Evolutionary conservation across 2,113 vertebrate genomes (phyloP).

Genomic region (Leptodactylus fuscus): DNA sequence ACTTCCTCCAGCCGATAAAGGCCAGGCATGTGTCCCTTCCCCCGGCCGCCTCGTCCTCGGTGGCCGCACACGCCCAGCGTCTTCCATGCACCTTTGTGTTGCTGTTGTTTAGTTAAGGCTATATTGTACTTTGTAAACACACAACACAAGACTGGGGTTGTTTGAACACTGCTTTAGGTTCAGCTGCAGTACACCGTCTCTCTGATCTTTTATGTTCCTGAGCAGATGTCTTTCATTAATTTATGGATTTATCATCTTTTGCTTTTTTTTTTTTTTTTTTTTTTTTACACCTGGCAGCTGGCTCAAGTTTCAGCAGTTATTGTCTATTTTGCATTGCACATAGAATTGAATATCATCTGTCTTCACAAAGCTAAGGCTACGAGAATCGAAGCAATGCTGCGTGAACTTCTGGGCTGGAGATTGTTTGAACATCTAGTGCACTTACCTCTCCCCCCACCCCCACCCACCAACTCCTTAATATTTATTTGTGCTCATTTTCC

Average conservation of each 20-base stretch:
- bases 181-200: constrained; percentile 80
- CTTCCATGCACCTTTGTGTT: constrained; percentile 65
- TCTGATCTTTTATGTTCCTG: constrained; percentile 90
- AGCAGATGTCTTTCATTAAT: constrained; percentile 99
- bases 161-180: constrained; percentile 86
- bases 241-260: constrained; percentile 94
- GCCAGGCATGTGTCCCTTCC: not conserved
- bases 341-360: constrained; percentile 88
- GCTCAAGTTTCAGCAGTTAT: constrained; percentile 95
- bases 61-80: too few species aligned
- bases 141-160: constrained; percentile 77
- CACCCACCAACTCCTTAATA: constrained; percentile 84
- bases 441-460: constrained; percentile 66
- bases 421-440: constrained; percentile 76
- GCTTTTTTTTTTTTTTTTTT: constrained; percentile 81
- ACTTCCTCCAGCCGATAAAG: not conserved
- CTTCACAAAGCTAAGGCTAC: constrained; percentile 86
- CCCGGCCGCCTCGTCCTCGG: too few species aligned
- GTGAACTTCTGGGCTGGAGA: constrained; percentile 78
- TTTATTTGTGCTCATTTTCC: constrained; percentile 91
- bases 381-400: constrained; percentile 77
- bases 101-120: constrained; percentile 70
- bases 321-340: constrained; percentile 87
- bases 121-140: constrained; percentile 70
- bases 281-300: constrained; percentile 95